Evolutionary conservation across 2,888 invertebrate genomes (phyloP), one percentile per base, ranked within the genome.

Genomic region (Mythimna vitellina): DNA sequence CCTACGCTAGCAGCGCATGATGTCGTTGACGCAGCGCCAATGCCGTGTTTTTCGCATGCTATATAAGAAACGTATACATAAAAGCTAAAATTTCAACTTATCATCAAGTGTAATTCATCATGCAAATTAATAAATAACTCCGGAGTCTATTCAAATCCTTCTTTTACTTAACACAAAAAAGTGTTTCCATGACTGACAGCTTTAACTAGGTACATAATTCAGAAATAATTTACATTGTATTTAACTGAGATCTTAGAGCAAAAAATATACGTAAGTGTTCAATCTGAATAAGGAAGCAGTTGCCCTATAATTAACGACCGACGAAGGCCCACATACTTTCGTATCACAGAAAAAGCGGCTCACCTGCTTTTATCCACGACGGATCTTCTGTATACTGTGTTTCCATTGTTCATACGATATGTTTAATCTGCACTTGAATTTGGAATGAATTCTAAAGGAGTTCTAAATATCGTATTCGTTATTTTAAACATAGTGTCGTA

Each of bases 261-360:
- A 81, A 86, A 87, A 82, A 58, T 54, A 51, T 65, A 65, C n/a
- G 58, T 78, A 82, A 75, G 61, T 63, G 72, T 75, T 76, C 65
- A 72, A 88, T 88, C 89, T 90, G 87, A 90, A 88, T 91, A 88
- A 90, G 90, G 90, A 92, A 93, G 89, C 87, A 87, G 89, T 86
- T 89, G 91, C 91, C 92, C 92, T 93, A 89, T 93, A 94, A 95
- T 94, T 94, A 94, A 86, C 88, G 74, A 84, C 85, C 88, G 90
- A 84, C 87, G 89, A 78, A 90, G 88, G 86, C 92, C 92, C 88
- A 92, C 93, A 94, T 94, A 91, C 92, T 92, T 92, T 90, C 90
- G 84, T 80, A 85, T 88, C 88, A 85, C 76, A 87, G 86, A 95
- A 93, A 92, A 94, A 94, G 92, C 90, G 77, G 94, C 83, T 94